Evolutionary conservation across 2,113 vertebrate species (phyloP), one percentile per base, ranked within the genome.

Genomic region (Tiliqua scincoides): DNA sequence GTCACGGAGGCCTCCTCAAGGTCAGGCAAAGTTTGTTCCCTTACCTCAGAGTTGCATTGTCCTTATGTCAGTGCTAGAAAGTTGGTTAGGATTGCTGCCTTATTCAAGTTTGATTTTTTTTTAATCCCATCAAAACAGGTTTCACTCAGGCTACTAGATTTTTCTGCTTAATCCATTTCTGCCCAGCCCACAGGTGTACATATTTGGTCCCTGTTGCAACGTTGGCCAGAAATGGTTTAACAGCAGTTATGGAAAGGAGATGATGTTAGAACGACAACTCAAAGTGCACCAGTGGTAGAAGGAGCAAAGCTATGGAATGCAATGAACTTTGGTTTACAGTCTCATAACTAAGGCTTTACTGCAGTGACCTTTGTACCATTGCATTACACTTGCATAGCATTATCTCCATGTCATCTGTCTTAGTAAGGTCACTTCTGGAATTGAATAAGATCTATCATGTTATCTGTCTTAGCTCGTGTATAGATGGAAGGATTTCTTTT

Each of bases 401-500:
- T 84, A 52, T 77, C 71, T 83, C 54, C 27, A 37, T 75, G 12
- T 52, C 11, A 27, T 30, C 71, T 75, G 59, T 23, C 32, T 83
- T 57, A 78, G 48, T 70, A n/a, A 70, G 52, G 7, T n/a, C 32
- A 70, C 25, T 15, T 11, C 18, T 40, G 32, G 52, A 77, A 59
- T 70, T 70, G 65, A 78, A 59, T 40, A 52, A n/a, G 65, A 35
- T 77, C 43, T 77, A 6, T n/a, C 57, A 18, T 81, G 40, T 85
- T 72, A 30, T 72, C 52, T 37, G 52, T n/a, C 82, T 37, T 59
- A 79, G 57, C 54, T 80, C 35, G 25, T 43, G 37, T 77, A 25
- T 70, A 25, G 25, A 54, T 35, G 61, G 74, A 85, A 78, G 25
- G 65, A 35, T 85, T 78, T 79, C 54, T 79, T 86, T 57, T 65